These are phyloP conservation scores for Saccopteryx bilineata DNA, from an alignment of 2,113 vertebrate species.

Conservation along the genomic window DNA sequence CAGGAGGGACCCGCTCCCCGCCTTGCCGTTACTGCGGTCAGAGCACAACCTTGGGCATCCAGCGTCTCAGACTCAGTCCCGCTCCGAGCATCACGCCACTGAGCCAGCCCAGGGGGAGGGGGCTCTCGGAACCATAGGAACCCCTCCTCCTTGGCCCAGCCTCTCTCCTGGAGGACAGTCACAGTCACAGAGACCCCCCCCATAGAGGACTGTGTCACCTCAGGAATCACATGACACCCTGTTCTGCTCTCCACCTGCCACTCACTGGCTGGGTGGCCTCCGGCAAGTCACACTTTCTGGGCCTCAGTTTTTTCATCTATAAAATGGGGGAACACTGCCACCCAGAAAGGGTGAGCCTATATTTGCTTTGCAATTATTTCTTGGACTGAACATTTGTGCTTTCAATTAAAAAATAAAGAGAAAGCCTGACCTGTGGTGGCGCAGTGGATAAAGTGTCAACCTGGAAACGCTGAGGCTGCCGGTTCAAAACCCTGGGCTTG, in stretches of 20 bases:
- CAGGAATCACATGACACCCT: rapidly evolving
- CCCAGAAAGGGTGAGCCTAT: not conserved
- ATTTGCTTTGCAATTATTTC: not conserved
- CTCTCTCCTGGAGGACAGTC: not conserved
- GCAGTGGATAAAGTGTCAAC: too few relatives aligned
- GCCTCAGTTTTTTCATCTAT: slow-evolving; percentile 37
- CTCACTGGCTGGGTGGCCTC: not conserved
- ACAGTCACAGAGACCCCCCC: not conserved
- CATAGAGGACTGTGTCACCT: not conserved
- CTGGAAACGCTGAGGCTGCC: too few relatives aligned
- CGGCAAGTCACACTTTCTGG: not conserved
- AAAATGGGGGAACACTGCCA: not conserved
- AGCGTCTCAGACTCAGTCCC: not conserved
- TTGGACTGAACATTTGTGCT: not conserved
- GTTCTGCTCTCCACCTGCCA: not conserved
- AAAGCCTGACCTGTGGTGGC: too few relatives aligned
- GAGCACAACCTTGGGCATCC: not conserved
- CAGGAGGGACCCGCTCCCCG: not conserved
- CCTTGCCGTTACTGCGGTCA: rapidly evolving
- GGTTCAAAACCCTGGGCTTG: too few relatives aligned
- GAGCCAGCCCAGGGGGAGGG: not conserved
- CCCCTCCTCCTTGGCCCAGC: not conserved
- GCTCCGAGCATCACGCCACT: rapidly evolving
- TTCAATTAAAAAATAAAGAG: not conserved
- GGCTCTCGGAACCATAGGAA: not conserved